Evolutionary conservation across 2,113 vertebrate species (phyloP).

Genomic region (Mirounga angustirostris): DNA sequence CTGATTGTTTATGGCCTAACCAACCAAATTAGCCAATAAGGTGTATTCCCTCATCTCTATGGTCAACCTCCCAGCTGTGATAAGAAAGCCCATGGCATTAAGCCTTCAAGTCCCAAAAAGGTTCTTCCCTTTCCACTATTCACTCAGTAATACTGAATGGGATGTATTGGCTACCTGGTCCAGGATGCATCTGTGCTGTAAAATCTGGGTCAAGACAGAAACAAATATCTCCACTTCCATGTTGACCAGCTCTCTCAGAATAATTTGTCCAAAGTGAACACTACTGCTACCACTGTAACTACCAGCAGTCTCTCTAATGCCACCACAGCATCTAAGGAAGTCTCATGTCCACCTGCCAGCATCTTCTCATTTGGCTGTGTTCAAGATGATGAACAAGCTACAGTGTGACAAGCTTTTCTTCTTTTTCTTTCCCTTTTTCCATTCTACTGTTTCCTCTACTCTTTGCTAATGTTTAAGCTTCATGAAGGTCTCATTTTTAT

Average conservation of each 20-base stretch:
- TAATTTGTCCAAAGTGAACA: background rate
- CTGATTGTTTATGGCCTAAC: constrained; percentile 14
- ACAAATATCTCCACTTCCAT: background rate
- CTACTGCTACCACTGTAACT: background rate
- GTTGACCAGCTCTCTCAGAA: background rate
- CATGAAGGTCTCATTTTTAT: background rate
- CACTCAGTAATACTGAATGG: background rate
- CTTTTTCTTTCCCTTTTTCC: background rate
- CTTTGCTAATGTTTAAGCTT: background rate
- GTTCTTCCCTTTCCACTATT: background rate
- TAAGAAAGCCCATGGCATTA: background rate
- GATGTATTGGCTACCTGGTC: background rate
- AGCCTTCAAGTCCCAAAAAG: background rate
- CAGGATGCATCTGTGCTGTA: background rate
- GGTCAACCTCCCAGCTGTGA: background rate
- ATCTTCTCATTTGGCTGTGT: background rate
- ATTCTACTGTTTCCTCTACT: background rate
- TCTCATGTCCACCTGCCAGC: background rate
- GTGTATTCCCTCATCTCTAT: background rate
- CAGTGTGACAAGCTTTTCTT: background rate
- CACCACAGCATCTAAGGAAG: background rate
- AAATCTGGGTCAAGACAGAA: background rate
- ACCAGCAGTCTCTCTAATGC: background rate
- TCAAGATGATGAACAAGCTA: constrained; percentile 1
- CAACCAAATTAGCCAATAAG: background rate